Evolutionary conservation across 2,797 vertebrate species (phyloP).

Genomic region (Acanthurus lineatus): DNA sequence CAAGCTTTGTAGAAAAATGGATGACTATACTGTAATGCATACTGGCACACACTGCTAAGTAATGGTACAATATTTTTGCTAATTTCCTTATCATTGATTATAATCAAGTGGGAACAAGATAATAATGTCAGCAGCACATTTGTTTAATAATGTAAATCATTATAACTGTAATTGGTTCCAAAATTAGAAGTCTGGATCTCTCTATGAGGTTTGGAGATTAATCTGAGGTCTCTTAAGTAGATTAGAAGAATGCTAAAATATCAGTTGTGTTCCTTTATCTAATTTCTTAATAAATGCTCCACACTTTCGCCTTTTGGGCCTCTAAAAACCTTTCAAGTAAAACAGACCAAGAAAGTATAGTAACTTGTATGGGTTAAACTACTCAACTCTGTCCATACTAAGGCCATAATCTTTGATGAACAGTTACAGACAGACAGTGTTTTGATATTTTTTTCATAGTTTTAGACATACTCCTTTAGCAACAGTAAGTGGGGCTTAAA

Average conservation of each 20-base stretch:
- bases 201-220: neutral
- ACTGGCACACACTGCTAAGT: slow-evolving; percentile 1
- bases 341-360: neutral
- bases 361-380: neutral
- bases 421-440: neutral
- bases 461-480: neutral
- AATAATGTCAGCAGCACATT: neutral
- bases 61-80: neutral
- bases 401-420: slow-evolving; percentile 11
- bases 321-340: neutral
- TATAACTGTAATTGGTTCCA: neutral
- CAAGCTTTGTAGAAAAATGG: slow-evolving; percentile 48
- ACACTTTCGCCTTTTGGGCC: neutral
- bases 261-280: neutral
- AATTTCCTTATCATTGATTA: neutral
- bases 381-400: slow-evolving; percentile 1
- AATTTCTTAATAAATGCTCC: slow-evolving; percentile 4
- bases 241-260: neutral
- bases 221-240: neutral
- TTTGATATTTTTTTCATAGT: neutral
- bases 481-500: neutral
- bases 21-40: slow-evolving; percentile 38
- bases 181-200: neutral
- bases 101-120: neutral
- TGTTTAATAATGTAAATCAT: slow-evolving; percentile 1